Evolutionary conservation across 2,113 vertebrate genomes (phyloP).

Genomic region (Camarhynchus parvulus): DNA sequence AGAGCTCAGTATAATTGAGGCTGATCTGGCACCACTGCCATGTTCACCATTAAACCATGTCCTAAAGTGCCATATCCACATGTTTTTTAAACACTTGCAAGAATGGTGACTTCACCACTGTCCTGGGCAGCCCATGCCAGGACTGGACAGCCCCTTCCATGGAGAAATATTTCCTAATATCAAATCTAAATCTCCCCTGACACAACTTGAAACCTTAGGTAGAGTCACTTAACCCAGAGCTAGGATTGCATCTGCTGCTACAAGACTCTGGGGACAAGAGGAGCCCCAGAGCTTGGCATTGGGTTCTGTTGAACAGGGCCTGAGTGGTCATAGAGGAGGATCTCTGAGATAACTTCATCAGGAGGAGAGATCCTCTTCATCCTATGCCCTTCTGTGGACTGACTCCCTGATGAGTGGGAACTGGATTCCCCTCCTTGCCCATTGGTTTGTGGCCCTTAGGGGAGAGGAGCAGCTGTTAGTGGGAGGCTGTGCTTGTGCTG

Average conservation of each 20-base stretch:
- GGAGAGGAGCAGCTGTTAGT: neutral
- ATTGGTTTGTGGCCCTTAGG: rapidly evolving
- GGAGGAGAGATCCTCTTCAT: neutral
- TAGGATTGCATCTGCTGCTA: too few species aligned
- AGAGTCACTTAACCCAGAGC: neutral
- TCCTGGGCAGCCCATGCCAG: neutral
- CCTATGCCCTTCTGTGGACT: neutral
- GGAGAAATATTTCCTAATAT: neutral
- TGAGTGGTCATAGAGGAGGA: neutral
- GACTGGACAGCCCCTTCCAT: neutral
- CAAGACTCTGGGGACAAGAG: neutral
- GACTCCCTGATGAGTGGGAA: neutral
- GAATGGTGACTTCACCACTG: neutral
- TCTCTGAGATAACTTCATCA: neutral
- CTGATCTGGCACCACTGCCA: neutral
- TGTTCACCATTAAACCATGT: neutral
- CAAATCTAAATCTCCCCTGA: neutral
- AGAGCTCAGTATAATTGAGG: neutral
- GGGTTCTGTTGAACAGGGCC: neutral
- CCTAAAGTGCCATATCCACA: neutral
- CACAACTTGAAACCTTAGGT: neutral
- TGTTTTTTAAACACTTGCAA: neutral
- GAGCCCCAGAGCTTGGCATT: neutral
- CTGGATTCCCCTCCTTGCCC: rapidly evolving
- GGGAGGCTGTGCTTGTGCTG: neutral